A percentile compares a stretch with the other conserved stretches of the same genome.
Conservation (phyloP, 1,140 invertebrate species). For the Myzus persicae region DNA sequence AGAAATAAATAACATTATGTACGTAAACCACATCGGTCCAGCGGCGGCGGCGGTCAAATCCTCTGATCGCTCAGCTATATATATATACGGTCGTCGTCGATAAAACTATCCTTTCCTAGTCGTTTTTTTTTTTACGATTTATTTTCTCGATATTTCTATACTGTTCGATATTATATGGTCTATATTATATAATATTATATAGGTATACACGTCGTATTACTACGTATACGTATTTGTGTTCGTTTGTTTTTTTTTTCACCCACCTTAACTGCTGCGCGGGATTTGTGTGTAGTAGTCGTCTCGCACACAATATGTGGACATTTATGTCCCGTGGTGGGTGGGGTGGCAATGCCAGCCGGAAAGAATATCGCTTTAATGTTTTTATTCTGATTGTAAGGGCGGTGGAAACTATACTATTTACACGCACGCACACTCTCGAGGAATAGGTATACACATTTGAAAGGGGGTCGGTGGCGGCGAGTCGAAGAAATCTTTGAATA, state of each 20-base stretch:
- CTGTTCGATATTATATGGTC: slow-evolving; percentile 2
- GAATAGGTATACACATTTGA: background rate
- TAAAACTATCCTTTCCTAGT: slow-evolving; percentile 29
- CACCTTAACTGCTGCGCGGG: background rate
- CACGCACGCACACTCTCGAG: background rate
- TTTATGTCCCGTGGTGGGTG: background rate
- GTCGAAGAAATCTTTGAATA: background rate
- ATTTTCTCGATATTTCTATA: slow-evolving; percentile 27
- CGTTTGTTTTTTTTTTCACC: background rate
- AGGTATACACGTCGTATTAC: background rate
- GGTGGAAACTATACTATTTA: background rate
- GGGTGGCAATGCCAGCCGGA: background rate
- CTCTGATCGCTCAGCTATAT: background rate
- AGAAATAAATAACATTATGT: slow-evolving; percentile 56
- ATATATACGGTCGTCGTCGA: slow-evolving; percentile 6
- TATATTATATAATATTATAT: slow-evolving; percentile 18
- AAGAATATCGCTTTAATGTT: slow-evolving; percentile 47
- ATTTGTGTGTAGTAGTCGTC: background rate
- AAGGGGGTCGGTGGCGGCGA: background rate
- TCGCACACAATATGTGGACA: slow-evolving; percentile 6
- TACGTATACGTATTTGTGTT: background rate
- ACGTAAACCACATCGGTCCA: slow-evolving; percentile 6
- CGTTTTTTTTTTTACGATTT: slow-evolving; percentile 40
- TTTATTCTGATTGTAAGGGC: slow-evolving; percentile 43
- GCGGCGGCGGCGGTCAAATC: background rate